phyloP scores from a whole-genome alignment of 2,888 invertebrate genomes.

The Ennomos quercinarius region DNA sequence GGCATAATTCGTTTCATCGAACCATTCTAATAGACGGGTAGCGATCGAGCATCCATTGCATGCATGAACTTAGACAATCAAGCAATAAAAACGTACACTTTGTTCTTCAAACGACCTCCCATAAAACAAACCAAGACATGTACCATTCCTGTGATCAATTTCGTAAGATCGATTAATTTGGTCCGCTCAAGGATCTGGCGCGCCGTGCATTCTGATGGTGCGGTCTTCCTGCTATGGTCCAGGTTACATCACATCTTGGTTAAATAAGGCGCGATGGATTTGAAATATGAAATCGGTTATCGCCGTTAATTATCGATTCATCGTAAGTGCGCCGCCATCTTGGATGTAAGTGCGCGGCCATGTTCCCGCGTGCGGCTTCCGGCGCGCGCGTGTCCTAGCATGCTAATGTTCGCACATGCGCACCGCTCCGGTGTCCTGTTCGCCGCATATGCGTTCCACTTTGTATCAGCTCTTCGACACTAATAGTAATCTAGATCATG shows the following conservation, averaged over 20 bases:
- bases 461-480: conserved; percentile 39
- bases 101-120: conserved; percentile 66
- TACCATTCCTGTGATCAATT: conserved; percentile 59
- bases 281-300: conserved; percentile 82
- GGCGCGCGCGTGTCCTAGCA: conserved; percentile 78
- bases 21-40: conserved; percentile 5
- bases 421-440: conserved; percentile 58
- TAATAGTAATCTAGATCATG: neutral
- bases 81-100: conserved; percentile 65
- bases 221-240: conserved; percentile 61
- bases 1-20: neutral
- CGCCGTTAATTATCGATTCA: conserved; percentile 82
- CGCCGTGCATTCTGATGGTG: conserved; percentile 63
- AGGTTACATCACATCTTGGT: conserved; percentile 77
- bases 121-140: conserved; percentile 60
- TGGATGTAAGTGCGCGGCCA: conserved; percentile 76
- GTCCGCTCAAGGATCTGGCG: conserved; percentile 66
- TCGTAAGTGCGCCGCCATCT: conserved; percentile 77
- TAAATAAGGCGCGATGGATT: conserved; percentile 70
- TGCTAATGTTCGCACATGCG: conserved; percentile 78
- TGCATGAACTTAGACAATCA: conserved; percentile 62
- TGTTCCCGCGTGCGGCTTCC: conserved; percentile 80
- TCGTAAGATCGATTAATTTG: conserved; percentile 58
- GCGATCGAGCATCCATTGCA: conserved; percentile 35
- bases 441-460: conserved; percentile 65